Evolutionary conservation across 92 coral and sea anemone genomes (phyloP).

Genomic region (Parazoanthus swiftii): DNA sequence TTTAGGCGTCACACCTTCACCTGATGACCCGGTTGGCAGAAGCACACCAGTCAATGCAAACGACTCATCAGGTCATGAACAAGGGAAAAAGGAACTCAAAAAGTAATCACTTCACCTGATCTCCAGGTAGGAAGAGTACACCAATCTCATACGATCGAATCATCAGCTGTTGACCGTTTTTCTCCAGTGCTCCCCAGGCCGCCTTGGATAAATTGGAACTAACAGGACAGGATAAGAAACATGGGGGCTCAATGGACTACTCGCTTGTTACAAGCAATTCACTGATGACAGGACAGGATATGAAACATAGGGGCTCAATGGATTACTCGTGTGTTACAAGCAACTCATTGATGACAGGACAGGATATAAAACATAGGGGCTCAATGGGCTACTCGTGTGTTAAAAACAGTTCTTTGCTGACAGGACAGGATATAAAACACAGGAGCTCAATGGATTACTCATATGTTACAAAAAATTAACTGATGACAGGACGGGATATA

Average conservation of each 20-base stretch:
- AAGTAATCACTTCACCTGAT: slow-evolving; percentile 55
- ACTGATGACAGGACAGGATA: slow-evolving; percentile 15
- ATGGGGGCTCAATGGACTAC: not conserved
- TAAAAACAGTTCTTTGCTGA: not conserved
- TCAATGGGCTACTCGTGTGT: not conserved
- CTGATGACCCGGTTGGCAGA: not conserved
- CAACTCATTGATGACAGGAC: slow-evolving; percentile 15
- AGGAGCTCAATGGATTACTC: not conserved
- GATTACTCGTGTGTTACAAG: not conserved
- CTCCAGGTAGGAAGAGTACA: slow-evolving; percentile 85
- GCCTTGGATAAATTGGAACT: slow-evolving; percentile 97
- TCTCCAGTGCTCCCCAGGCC: slow-evolving; percentile 97
- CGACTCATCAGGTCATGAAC: too few species aligned
- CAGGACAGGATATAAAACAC: not conserved
- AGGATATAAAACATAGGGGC: not conserved
- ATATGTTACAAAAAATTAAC: too few species aligned
- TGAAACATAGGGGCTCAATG: not conserved
- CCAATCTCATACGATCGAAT: slow-evolving; percentile 98
- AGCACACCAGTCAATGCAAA: too few species aligned
- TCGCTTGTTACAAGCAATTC: too few species aligned
- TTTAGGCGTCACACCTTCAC: not conserved
- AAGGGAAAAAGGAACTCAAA: not conserved
- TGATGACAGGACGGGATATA: too few species aligned
- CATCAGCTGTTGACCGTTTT: slow-evolving; percentile 89
- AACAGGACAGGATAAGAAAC: not conserved